Conservation (phyloP, 2,888 invertebrate genomes). For the Clivina fossor region DNA sequence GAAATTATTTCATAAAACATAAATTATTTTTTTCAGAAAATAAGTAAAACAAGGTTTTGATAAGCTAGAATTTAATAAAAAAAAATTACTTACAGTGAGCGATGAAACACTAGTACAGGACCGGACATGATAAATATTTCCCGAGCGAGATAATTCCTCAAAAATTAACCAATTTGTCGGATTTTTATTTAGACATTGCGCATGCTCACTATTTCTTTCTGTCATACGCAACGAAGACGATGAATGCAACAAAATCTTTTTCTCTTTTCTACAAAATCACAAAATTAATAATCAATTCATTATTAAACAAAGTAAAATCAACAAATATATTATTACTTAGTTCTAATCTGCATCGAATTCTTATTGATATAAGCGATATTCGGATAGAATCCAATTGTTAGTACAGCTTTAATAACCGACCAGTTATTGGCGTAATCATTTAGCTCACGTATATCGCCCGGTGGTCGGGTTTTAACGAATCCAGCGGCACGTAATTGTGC, state of each 20-base stretch:
- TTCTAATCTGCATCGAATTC: slow-evolving; percentile 49
- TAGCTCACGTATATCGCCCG: slow-evolving; percentile 72
- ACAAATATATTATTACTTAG: too few species aligned
- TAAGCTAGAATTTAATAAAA: background rate
- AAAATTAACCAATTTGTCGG: slow-evolving; percentile 85
- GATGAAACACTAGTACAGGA: slow-evolving; percentile 82
- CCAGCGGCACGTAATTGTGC: slow-evolving; percentile 77
- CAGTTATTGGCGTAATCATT: slow-evolving; percentile 84
- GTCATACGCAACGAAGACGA: slow-evolving; percentile 60
- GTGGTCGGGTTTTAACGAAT: slow-evolving; percentile 66
- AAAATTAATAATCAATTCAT: slow-evolving; percentile 10
- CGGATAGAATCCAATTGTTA: slow-evolving; percentile 89
- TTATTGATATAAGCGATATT: slow-evolving; percentile 77
- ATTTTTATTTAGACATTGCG: slow-evolving; percentile 50
- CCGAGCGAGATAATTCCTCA: slow-evolving; percentile 78
- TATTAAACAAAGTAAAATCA: too few species aligned
- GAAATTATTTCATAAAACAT: background rate
- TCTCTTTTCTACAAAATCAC: slow-evolving; percentile 58
- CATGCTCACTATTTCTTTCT: slow-evolving; percentile 48
- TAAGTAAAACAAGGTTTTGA: slow-evolving; percentile 9
- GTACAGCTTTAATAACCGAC: slow-evolving; percentile 88
- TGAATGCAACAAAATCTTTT: slow-evolving; percentile 63
- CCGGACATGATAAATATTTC: slow-evolving; percentile 70
- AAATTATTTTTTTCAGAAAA: too few species aligned
- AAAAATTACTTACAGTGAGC: slow-evolving; percentile 65